phyloP scores from a whole-genome alignment of 2,888 invertebrate species.

The Leptinotarsa juncta region DNA sequence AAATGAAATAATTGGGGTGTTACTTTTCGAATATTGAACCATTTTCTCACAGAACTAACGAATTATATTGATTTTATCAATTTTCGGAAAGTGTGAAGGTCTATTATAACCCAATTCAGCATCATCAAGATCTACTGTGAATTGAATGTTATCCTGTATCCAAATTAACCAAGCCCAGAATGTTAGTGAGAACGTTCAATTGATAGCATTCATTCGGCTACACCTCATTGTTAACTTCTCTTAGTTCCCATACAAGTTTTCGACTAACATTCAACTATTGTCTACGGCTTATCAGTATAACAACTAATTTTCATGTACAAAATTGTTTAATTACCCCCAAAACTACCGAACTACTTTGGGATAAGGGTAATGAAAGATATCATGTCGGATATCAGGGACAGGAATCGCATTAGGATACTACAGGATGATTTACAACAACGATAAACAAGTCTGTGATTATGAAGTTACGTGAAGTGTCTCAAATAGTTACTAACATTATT shows the following conservation, averaged over 20 bases:
- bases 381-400: background rate
- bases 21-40: too few species aligned
- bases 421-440: background rate
- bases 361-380: background rate
- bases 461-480: too few species aligned
- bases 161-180: background rate
- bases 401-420: background rate
- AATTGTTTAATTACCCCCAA: conserved; percentile 16
- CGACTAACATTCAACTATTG: conserved; percentile 11
- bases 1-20: too few species aligned
- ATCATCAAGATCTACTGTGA: background rate
- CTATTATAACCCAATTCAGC: too few species aligned
- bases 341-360: background rate
- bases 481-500: too few species aligned
- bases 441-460: too few species aligned
- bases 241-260: conserved; percentile 2
- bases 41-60: too few species aligned
- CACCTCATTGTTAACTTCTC: conserved; percentile 2
- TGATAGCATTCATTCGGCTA: background rate
- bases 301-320: conserved; percentile 12
- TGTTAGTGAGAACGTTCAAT: background rate
- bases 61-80: too few species aligned
- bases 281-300: conserved; percentile 14
- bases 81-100: too few species aligned
- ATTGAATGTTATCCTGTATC: background rate